A percentile compares a stretch with the other conserved stretches of the same genome.
phyloP scores from a whole-genome alignment of 2,113 vertebrate genomes.

The Platichthys flesus region DNA sequence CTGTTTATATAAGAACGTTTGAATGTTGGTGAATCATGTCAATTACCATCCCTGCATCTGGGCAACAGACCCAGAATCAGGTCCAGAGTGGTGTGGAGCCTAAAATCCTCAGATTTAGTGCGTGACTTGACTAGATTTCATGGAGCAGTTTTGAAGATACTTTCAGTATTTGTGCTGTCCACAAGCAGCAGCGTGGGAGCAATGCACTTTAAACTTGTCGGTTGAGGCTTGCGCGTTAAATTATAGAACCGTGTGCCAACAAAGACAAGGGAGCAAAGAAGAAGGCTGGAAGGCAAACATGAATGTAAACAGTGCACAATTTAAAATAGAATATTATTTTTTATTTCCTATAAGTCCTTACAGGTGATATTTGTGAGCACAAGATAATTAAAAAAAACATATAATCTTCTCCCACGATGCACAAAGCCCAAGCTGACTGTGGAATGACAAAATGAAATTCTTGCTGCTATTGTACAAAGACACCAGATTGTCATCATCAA shows the following conservation, averaged over 20 bases:
- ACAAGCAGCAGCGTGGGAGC: not conserved
- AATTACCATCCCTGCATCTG: not conserved
- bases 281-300: too few species aligned
- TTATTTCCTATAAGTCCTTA: too few species aligned
- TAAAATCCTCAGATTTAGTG: not conserved
- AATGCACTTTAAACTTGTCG: not conserved
- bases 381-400: too few species aligned
- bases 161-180: not conserved
- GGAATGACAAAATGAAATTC: too few species aligned
- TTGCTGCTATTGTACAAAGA: too few species aligned
- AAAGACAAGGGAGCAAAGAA: not conserved
- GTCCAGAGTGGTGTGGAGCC: not conserved
- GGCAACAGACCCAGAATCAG: not conserved
- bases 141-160: not conserved
- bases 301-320: too few species aligned
- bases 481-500: too few species aligned
- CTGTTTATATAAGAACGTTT: not conserved
- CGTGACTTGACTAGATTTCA: not conserved
- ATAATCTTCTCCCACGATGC: too few species aligned
- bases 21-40: not conserved
- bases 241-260: too few species aligned
- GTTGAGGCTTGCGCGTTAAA: not conserved
- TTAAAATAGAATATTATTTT: too few species aligned
- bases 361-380: too few species aligned
- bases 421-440: too few species aligned